Percentiles rank a stretch among this genome's conserved stretches.
Evolutionary conservation across 2,797 vertebrate species (phyloP).

Genomic region (Onychomys arenicola): DNA sequence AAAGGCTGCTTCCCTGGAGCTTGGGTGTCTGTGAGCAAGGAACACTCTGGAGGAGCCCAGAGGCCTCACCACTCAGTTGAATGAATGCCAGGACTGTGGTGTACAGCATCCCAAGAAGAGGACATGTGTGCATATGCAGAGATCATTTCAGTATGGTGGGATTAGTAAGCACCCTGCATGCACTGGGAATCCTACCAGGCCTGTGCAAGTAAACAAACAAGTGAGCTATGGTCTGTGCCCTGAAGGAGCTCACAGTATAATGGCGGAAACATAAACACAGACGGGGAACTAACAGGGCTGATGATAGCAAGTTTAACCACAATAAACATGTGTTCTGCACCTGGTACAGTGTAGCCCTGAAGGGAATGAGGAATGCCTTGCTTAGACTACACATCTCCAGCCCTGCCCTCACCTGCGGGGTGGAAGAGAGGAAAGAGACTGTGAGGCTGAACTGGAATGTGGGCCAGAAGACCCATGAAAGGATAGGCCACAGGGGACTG

Average conservation of each 20-base stretch:
- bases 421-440: neutral
- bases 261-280: constrained; percentile 44
- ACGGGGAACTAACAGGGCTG: neutral
- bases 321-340: neutral
- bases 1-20: neutral
- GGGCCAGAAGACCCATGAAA: neutral
- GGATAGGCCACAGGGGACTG: neutral
- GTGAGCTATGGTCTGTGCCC: constrained; percentile 37
- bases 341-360: neutral
- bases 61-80: accelerated
- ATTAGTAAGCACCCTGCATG: neutral
- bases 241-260: neutral
- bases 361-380: neutral
- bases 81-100: no score
- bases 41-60: neutral
- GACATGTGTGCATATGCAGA: neutral
- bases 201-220: neutral
- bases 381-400: no score
- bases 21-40: neutral
- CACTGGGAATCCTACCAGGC: neutral
- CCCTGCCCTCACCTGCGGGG: neutral
- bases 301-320: neutral
- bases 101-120: neutral
- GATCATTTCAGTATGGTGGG: neutral
- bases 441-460: neutral